Percentiles rank a stretch among this genome's conserved stretches.
These are phyloP conservation scores for Pherbina coryleti DNA, from an alignment of 2,888 invertebrate species.

Conservation along the genomic window DNA sequence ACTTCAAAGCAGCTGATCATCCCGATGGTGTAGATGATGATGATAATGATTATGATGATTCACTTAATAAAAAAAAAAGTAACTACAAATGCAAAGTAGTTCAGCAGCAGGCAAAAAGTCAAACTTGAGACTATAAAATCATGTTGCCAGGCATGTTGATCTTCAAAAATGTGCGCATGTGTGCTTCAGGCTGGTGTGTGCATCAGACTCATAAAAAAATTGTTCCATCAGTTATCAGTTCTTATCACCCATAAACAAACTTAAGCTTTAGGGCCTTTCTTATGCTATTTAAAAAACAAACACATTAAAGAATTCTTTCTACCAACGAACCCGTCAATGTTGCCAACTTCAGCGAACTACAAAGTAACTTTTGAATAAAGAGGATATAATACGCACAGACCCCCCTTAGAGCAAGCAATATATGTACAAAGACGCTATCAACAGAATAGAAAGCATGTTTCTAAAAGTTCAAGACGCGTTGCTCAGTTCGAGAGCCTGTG, in stretches of 20 bases:
- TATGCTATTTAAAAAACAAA: no score
- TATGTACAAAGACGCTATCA: slow-evolving; percentile 39
- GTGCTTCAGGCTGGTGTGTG: no score
- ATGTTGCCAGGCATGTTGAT: neutral
- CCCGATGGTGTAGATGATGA: slow-evolving; percentile 12
- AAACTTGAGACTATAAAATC: neutral
- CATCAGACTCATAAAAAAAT: neutral
- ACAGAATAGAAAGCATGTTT: slow-evolving; percentile 19
- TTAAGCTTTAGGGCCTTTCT: neutral
- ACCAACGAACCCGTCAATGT: neutral
- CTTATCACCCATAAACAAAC: slow-evolving; percentile 30
- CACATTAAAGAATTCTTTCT: no score
- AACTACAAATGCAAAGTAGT: neutral
- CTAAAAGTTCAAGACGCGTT: no score
- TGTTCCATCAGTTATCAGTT: neutral
- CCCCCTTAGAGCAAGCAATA: slow-evolving; percentile 55
- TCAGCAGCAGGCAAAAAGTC: neutral
- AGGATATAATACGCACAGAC: no score
- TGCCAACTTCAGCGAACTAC: neutral
- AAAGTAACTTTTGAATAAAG: no score
- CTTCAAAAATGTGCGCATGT: neutral
- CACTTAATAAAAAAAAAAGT: neutral
- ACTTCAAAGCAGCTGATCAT: slow-evolving; percentile 25
- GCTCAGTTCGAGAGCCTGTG: no score
- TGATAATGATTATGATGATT: slow-evolving; percentile 2